Conservation (phyloP, 92 coral and sea anemone genomes). For the Phenganax stokvisi region DNA sequence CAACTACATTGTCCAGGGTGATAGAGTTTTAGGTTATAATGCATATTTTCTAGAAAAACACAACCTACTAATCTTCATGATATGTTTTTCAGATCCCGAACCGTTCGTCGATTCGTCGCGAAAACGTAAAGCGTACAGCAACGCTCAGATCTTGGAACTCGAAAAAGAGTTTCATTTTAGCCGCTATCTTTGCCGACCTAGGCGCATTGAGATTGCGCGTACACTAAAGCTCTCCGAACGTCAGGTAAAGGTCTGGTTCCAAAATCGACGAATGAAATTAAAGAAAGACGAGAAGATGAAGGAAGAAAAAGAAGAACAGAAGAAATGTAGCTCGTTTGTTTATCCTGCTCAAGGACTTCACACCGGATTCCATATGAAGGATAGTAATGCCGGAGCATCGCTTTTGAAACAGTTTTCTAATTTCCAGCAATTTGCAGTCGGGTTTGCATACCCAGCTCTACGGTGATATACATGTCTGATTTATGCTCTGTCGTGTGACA, state of each 20-base stretch:
- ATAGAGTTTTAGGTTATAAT: background rate
- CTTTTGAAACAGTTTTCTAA: conserved; percentile 10
- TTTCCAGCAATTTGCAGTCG: conserved; percentile 8
- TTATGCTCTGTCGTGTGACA: background rate
- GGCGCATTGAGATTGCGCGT: conserved; percentile 88
- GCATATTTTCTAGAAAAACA: background rate
- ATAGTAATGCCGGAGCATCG: background rate
- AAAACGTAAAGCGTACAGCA: conserved; percentile 89
- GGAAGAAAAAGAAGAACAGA: conserved; percentile 49
- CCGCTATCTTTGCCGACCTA: conserved; percentile 79
- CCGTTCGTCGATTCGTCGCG: conserved; percentile 53
- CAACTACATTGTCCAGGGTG: too few relatives aligned
- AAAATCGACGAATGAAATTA: conserved; percentile 95
- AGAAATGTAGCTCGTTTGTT: conserved; percentile 41
- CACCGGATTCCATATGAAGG: conserved; percentile 2
- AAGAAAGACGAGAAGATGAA: conserved; percentile 86
- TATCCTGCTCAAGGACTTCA: conserved; percentile 18
- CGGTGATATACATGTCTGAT: conserved; percentile 1
- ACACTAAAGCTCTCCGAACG: conserved; percentile 77
- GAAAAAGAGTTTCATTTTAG: conserved; percentile 95
- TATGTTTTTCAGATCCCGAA: conserved; percentile 22
- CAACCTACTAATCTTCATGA: background rate
- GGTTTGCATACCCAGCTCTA: background rate
- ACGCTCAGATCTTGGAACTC: conserved; percentile 81
- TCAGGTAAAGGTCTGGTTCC: conserved; percentile 96